Percentiles rank a stretch among this genome's conserved stretches.
Evolutionary conservation across 2,113 vertebrate genomes (phyloP).

Genomic region (Indicator indicator): DNA sequence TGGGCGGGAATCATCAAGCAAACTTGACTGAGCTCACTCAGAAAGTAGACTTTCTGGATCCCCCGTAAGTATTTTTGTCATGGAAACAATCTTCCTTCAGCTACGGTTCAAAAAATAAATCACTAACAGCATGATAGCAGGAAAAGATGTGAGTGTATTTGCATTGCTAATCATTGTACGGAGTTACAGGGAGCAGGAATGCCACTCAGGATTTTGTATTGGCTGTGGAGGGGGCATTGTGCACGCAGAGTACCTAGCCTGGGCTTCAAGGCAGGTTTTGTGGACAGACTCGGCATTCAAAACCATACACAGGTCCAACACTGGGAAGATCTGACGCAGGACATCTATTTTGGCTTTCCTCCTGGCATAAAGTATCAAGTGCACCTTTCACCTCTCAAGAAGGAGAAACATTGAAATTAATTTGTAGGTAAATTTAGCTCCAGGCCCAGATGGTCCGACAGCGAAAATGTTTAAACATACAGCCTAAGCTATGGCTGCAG

Average conservation of each 20-base stretch:
- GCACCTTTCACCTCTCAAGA: constrained; percentile 33
- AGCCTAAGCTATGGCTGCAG: background rate
- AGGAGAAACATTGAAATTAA: background rate
- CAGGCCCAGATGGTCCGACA: constrained; percentile 33
- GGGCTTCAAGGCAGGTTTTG: background rate
- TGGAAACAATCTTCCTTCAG: background rate
- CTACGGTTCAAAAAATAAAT: background rate
- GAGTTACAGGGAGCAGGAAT: background rate
- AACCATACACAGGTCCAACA: background rate
- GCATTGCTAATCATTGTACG: background rate
- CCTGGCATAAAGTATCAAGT: background rate
- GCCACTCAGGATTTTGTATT: background rate
- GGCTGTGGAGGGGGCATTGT: background rate
- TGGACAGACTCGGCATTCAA: background rate
- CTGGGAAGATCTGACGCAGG: background rate
- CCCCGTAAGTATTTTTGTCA: background rate
- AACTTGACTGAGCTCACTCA: background rate
- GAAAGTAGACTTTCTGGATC: background rate
- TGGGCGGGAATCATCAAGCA: fast-evolving
- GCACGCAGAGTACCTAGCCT: fast-evolving
- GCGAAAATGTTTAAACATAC: constrained; percentile 40
- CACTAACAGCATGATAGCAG: background rate
- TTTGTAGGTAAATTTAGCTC: constrained; percentile 52
- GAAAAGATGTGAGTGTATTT: background rate
- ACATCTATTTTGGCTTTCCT: background rate